A percentile compares a stretch with the other conserved stretches of the same genome.
These are phyloP conservation scores for Lipophrys pholis DNA, from an alignment of 2,113 vertebrate genomes.

Conservation along the genomic window DNA sequence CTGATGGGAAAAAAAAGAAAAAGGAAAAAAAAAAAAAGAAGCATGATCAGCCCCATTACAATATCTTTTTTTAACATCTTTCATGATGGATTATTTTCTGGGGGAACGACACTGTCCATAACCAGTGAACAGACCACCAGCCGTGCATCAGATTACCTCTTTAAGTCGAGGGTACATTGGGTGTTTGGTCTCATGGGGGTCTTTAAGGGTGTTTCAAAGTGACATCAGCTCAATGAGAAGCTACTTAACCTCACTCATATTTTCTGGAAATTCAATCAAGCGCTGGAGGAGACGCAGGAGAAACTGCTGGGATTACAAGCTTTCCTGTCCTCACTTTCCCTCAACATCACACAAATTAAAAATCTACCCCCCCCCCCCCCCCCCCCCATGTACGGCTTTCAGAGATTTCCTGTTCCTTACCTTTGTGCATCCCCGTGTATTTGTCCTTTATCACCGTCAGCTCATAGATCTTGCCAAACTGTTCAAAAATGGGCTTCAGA, in stretches of 20 bases:
- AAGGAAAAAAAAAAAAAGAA: no score
- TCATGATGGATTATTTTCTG: not conserved
- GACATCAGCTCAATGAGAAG: slow-evolving; percentile 29
- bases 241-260: slow-evolving; percentile 29
- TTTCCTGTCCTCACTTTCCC: not conserved
- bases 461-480: slow-evolving; percentile 99
- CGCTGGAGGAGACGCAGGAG: not conserved
- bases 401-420: slow-evolving; percentile 70
- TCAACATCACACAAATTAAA: not conserved
- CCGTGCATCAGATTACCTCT: slow-evolving; percentile 9
- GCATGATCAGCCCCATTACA: no score
- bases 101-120: not conserved
- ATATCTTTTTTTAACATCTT: not conserved
- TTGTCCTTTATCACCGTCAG: slow-evolving; percentile 99
- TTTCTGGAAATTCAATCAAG: slow-evolving; percentile 35
- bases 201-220: slow-evolving; percentile 19
- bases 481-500: slow-evolving; percentile 98
- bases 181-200: slow-evolving; percentile 22
- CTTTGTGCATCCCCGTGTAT: slow-evolving; percentile 99
- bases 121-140: slow-evolving; percentile 7
- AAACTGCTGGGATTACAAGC: not conserved
- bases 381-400: not conserved
- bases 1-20: no score
- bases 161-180: not conserved
- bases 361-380: not conserved